Evolutionary conservation across 2,888 invertebrate species (phyloP).

Genomic region (Lordiphosa andalusiaca): DNA sequence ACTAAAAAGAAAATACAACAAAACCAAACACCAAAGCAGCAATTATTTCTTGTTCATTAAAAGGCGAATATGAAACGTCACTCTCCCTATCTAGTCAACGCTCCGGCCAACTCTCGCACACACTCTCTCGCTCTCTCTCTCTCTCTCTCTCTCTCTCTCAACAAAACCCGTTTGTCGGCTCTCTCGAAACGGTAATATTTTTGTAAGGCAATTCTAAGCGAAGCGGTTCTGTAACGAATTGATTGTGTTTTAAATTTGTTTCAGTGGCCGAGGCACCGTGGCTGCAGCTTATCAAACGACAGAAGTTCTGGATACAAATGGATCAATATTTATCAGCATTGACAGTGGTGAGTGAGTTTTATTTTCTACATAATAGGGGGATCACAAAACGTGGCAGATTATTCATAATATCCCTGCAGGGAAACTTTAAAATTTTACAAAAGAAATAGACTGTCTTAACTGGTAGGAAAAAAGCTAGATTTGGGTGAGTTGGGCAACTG

Average conservation of each 20-base stretch:
- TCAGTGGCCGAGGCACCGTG: background rate
- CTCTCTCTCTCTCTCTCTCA: background rate
- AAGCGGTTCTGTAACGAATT: conserved; percentile 42
- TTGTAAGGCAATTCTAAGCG: background rate
- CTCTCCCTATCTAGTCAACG: conserved; percentile 4
- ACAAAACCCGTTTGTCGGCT: conserved; percentile 10
- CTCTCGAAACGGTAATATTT: background rate
- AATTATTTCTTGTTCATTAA: conserved; percentile 70
- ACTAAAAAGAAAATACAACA: conserved; percentile 50
- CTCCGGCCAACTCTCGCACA: background rate
- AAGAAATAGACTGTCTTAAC: no score
- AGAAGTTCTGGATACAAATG: no score
- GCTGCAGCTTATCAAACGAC: background rate
- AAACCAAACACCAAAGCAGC: conserved; percentile 44
- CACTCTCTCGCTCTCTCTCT: conserved; percentile 23
- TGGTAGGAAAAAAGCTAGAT: no score
- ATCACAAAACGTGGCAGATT: no score
- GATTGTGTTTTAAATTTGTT: conserved; percentile 5
- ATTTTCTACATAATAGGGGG: no score
- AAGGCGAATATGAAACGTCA: conserved; percentile 15
- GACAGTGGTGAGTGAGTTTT: no score
- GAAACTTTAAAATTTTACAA: no score
- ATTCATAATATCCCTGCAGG: no score
- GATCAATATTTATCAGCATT: no score
- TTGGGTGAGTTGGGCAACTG: no score